Evolutionary conservation across 1,140 invertebrate species (phyloP).

Genomic region (Penaeus indicus): DNA sequence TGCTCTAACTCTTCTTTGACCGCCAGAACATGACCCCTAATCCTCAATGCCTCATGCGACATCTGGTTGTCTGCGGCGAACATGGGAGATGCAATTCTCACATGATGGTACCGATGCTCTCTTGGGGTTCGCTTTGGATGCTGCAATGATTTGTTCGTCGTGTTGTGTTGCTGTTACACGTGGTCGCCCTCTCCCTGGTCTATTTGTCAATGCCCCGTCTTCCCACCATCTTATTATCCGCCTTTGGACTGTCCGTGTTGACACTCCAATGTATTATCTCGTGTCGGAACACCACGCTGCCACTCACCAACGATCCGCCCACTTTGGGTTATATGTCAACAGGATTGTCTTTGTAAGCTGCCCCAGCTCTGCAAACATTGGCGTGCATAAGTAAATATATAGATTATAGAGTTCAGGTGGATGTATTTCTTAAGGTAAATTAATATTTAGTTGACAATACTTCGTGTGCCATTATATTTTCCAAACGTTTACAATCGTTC

Average conservation of each 20-base stretch:
- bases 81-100: neutral
- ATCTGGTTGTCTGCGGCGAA: neutral
- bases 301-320: neutral
- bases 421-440: no score
- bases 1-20: neutral
- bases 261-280: neutral
- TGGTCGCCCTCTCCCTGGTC: neutral
- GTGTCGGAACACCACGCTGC: neutral
- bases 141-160: neutral
- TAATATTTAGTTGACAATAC: no score
- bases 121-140: neutral
- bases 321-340: no score
- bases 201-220: neutral
- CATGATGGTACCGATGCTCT: neutral
- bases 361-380: no score
- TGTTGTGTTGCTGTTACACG: neutral
- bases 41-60: neutral
- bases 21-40: neutral
- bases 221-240: neutral
- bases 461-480: no score
- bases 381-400: no score
- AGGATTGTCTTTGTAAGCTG: no score
- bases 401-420: no score
- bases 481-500: no score
- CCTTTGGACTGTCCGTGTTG: neutral